Base-by-base conservation (phyloP, 2,888 invertebrate genomes). In the Agrilus biguttatus region DNA sequence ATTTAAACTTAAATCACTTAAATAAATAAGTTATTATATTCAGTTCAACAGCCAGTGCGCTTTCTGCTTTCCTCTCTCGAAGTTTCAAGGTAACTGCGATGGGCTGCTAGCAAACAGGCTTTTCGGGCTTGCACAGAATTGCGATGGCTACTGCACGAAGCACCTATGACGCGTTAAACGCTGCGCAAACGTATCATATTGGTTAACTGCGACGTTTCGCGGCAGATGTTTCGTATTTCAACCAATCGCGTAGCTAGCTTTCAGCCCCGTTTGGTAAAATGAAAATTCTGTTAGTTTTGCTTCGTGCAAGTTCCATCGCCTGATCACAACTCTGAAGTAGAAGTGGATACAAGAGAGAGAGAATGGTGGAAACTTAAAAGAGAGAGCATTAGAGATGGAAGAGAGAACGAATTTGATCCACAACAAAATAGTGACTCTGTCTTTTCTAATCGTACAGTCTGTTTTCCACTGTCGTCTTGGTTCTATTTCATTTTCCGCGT, bases 331-430 rank as follows among this genome's bases (percentile, higher is more conserved):
- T 56, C 60, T 57, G 54, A 55, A 52, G 57, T 59, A 59, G 63
- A 62, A 64, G 61, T 62, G 65, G 64, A 60, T 59, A 60, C 60
- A 60, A 65, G 61, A 66, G 65, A 63, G 63, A 62, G 63, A 62
- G 63, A 63, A 66, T 58, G 64, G 66, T 63, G 66, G 65, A 66
- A 68, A 67, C 65, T 64, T 62, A 60, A 62, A 63, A 64, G 62
- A 65, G 63, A 63, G 61, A 49, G 54, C 55, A 55, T 58, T 61
- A 65, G 63, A 65, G 63, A 64, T 63, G 66, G 64, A 66, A 66
- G 64, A 62, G 62, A 63, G 61, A 63, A 67, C 65, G 68, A 68
- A 68, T 67, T 66, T 67, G 68, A 67, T 65, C 65, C 65, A 67
- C 66, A 67, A 67, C 66, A 67, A 67, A 68, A 67, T 66, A 65